Percentiles rank a stretch among this genome's conserved stretches.
These are phyloP conservation scores for Melipona quadrifasciata DNA, from an alignment of 1,140 invertebrate species.

Conservation along the genomic window DNA sequence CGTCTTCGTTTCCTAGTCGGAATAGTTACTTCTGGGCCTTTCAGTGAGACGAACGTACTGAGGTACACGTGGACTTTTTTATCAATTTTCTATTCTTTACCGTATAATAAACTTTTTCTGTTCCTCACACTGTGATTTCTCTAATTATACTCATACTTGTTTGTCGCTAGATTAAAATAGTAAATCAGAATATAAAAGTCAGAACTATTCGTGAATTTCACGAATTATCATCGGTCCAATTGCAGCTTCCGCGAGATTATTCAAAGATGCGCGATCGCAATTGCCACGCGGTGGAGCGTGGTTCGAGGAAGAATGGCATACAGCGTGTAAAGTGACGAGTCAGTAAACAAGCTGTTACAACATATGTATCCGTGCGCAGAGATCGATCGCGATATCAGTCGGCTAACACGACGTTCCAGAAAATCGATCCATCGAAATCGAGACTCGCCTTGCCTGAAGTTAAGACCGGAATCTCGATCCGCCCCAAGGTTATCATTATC, in stretches of 20 bases:
- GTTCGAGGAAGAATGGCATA: background rate
- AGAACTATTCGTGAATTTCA: background rate
- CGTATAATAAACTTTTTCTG: too few species aligned
- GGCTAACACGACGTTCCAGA: conserved; percentile 14
- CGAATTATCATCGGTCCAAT: background rate
- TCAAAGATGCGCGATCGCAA: background rate
- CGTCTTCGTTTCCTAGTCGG: too few species aligned
- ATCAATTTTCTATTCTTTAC: too few species aligned
- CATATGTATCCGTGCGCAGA: background rate
- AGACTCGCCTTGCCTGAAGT: conserved; percentile 5
- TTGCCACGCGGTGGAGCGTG: too few species aligned
- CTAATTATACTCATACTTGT: too few species aligned
- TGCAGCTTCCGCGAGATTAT: background rate
- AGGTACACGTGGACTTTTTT: too few species aligned
- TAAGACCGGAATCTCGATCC: conserved; percentile 41
- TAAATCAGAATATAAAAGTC: background rate
- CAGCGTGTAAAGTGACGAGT: background rate
- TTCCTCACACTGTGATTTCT: too few species aligned
- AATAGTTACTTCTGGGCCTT: too few species aligned
- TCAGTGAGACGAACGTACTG: too few species aligned
- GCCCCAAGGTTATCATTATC: conserved; percentile 43
- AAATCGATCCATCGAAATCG: conserved; percentile 38
- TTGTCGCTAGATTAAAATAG: too few species aligned
- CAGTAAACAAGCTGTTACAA: conserved; percentile 41
- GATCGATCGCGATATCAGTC: conserved; percentile 25